Evolutionary conservation across 2,797 vertebrate genomes (phyloP), one percentile per base, ranked within the genome.

Genomic region (Pelochelys cantorii): DNA sequence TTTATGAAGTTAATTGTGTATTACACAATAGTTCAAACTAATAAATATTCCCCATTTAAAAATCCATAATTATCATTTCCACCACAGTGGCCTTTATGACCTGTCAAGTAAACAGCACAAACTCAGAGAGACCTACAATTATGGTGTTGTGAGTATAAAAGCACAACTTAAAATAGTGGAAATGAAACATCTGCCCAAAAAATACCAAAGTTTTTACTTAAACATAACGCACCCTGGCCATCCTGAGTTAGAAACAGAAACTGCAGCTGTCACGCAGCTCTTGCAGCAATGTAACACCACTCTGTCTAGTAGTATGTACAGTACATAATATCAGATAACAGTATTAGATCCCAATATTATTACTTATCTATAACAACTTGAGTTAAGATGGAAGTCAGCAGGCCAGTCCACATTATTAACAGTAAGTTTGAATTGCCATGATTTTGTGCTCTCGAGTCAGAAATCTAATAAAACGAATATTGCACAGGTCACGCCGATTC

Each of bases 31-130:
- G 90, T 71, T 94, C 92, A 22, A 59, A 82, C 85, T 2, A 42
- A 86, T 62, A 94, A 95, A 95, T 95, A 94, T 93, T 85, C 89
- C 91, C 55, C 81, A 93, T 90, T 94, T 95, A 37, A n/a, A 75
- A 53, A 59, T 48, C 71, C 37, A 11, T 87, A 88, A 94, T 81
- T 96, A 62, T 81, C 84, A 90, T 93, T 92, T 96, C 85, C 1
- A 0, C 79, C 93, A 83, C 8, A 1, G 79, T 65, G 53, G 53
- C 90, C 90, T 86, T 90, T 81, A 89, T 85, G 88, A 88, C 88
- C 84, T 79, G 23, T 79, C 90, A 94, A 93, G 83, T 93, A 97
- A 95, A 95, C 90, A 81, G 91, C 93, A 93, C 71, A 2, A 85
- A 85, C 90, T 92, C 92, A 83, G 90, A 85, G 65, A 94, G 81